Base-by-base conservation (phyloP, 1,140 invertebrate genomes). In the Ips typographus region DNA sequence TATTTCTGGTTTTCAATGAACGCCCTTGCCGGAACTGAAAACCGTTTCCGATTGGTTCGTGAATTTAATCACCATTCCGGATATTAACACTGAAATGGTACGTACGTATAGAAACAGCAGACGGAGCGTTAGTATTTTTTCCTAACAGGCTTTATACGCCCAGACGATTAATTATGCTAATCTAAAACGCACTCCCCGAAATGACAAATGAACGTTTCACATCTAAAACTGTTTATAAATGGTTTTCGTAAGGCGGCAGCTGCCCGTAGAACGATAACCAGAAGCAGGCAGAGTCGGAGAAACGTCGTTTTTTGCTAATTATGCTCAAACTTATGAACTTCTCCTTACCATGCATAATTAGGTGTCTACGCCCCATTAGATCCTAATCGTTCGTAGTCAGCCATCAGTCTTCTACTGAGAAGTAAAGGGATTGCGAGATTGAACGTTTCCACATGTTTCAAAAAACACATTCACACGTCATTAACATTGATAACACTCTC, bases 1-100 rank as follows among this genome's bases (percentile, higher is more conserved):
- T 62, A 62, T 62, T 62, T 36, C 59, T 62, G 59, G 37, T 44
- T 62, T 59, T 62, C 42, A 47, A 62, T 62, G 36, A 40, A 8
- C 38, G 36, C 59, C 59, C 39, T 38, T 62, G 22, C 2, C 37
- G 3, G 22, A 56, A 56, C n/a, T 40, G 53, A 56, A 56, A 56
- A 37, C 22, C n/a, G 37, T 38, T 56, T 56, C 53, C 53, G 53
- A 56, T 56, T 56, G 53, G 53, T 56, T 56, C 6, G 53, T 7
- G 53, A 56, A 56, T 56, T 56, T 56, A 56, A 56, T 56, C n/a
- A 56, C n/a, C 22, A 56, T 56, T 22, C 22, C 22, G 22, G 22
- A 22, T 22, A 22, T 22, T 22, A 22, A 22, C 22, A 22, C 22
- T 22, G 22, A 22, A 22, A 22, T 22, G 22, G 22, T 22, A 22